Evolutionary conservation across 2,888 invertebrate species (phyloP).

Genomic region (Tachina fera): DNA sequence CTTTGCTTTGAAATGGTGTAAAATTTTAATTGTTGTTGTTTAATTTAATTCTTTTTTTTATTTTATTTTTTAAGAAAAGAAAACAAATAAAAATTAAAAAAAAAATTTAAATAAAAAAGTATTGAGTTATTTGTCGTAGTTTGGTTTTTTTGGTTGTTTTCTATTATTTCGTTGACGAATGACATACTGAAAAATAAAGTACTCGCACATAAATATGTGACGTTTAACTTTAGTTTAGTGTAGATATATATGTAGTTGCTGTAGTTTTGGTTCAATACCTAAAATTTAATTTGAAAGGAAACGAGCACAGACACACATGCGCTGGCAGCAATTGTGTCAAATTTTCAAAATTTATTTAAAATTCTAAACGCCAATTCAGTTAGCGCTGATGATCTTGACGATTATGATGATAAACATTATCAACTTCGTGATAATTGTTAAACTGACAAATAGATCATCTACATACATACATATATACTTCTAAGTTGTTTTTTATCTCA

Average conservation of each 20-base stretch:
- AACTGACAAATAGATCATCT: constrained; percentile 40
- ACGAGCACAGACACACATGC: constrained; percentile 1
- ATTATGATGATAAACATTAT: constrained; percentile 8
- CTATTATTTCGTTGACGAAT: constrained; percentile 63
- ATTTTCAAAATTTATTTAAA: constrained; percentile 47
- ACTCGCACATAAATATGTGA: constrained; percentile 39
- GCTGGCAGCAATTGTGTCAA: constrained; percentile 37
- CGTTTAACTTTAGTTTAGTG: constrained; percentile 47
- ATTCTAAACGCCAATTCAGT: constrained; percentile 27
- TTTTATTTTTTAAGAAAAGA: constrained; percentile 33
- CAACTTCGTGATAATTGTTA: neutral
- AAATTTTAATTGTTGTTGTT: constrained; percentile 43
- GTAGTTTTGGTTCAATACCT: constrained; percentile 61
- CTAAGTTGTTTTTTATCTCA: constrained; percentile 20
- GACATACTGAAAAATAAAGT: constrained; percentile 62
- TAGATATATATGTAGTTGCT: constrained; percentile 11
- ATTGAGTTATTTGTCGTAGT: constrained; percentile 61
- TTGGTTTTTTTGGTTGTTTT: constrained; percentile 10
- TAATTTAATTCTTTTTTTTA: constrained; percentile 3
- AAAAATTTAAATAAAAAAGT: constrained; percentile 47
- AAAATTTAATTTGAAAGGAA: constrained; percentile 32
- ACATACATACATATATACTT: constrained; percentile 27
- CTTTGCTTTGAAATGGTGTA: constrained; percentile 32
- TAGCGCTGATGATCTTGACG: constrained; percentile 14
- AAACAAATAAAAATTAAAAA: constrained; percentile 38